These are phyloP conservation scores for Portunus trituberculatus DNA, from an alignment of 1,140 invertebrate genomes.

Conservation along the genomic window DNA sequence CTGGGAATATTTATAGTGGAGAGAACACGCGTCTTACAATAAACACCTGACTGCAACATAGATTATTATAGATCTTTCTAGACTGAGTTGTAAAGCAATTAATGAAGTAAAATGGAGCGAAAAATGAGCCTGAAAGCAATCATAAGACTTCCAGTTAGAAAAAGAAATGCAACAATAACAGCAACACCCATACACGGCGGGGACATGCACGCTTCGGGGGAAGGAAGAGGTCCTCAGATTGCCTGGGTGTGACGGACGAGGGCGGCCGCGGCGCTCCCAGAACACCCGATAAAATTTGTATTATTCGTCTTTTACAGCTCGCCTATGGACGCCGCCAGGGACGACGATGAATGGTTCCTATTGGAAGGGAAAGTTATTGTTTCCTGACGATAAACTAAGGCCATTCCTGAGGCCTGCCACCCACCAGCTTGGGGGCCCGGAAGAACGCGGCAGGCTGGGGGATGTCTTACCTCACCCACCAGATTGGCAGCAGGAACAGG, in stretches of 20 bases:
- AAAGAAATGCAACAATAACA: background rate
- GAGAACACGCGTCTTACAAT: no score
- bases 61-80: no score
- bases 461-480: constrained; percentile 32
- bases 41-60: no score
- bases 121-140: background rate
- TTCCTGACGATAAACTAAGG: constrained; percentile 73
- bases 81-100: no score
- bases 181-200: background rate
- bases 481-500: constrained; percentile 30
- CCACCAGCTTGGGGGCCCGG: constrained; percentile 62
- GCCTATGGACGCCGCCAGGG: constrained; percentile 68
- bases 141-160: background rate
- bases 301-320: constrained; percentile 74
- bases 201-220: background rate
- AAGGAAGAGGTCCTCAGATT: constrained; percentile 43
- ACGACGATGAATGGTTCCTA: constrained; percentile 72
- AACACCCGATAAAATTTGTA: constrained; percentile 75
- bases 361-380: constrained; percentile 73
- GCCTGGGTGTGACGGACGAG: constrained; percentile 63
- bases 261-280: constrained; percentile 60
- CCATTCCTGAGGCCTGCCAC: constrained; percentile 71
- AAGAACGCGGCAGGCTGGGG: constrained; percentile 40
- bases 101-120: background rate
- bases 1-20: no score